phyloP scores from a whole-genome alignment of 2,797 vertebrate genomes.

The Distichodus sexfasciatus region DNA sequence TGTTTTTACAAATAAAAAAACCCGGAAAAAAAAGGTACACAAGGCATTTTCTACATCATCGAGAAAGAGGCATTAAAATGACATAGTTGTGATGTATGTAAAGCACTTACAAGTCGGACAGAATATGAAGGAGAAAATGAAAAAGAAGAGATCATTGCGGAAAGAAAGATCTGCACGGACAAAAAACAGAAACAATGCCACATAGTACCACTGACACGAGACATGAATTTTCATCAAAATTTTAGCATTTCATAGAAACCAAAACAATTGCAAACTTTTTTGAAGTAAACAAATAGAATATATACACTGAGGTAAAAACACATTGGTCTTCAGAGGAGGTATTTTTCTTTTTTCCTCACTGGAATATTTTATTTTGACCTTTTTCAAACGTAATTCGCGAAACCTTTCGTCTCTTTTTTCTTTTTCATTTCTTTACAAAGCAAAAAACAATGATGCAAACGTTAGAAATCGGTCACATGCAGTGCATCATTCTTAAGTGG shows the following conservation, averaged over 20 bases:
- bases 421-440: slow-evolving; percentile 64
- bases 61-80: slow-evolving; percentile 59
- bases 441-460: slow-evolving; percentile 65
- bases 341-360: slow-evolving; percentile 72
- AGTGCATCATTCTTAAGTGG: slow-evolving; percentile 64
- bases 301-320: slow-evolving; percentile 97
- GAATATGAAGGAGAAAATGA: slow-evolving; percentile 64
- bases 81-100: slow-evolving; percentile 69
- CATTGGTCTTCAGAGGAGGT: slow-evolving; percentile 95
- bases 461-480: slow-evolving; percentile 69
- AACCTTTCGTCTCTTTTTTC: slow-evolving; percentile 56
- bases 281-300: slow-evolving; percentile 87
- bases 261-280: slow-evolving; percentile 80
- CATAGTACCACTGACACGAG: slow-evolving; percentile 65
- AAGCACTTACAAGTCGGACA: slow-evolving; percentile 78
- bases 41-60: slow-evolving; percentile 80
- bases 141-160: slow-evolving; percentile 71
- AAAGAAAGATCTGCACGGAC: slow-evolving; percentile 69
- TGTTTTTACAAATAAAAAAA: slow-evolving; percentile 48
- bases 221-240: slow-evolving; percentile 65
- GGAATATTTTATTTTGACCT: slow-evolving; percentile 63
- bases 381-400: slow-evolving; percentile 62
- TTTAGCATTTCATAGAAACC: slow-evolving; percentile 81
- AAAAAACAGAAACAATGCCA: slow-evolving; percentile 71
- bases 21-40: slow-evolving; percentile 66